Evolutionary conservation across 1,140 invertebrate species (phyloP).

Genomic region (Acromyrmex heyeri): DNA sequence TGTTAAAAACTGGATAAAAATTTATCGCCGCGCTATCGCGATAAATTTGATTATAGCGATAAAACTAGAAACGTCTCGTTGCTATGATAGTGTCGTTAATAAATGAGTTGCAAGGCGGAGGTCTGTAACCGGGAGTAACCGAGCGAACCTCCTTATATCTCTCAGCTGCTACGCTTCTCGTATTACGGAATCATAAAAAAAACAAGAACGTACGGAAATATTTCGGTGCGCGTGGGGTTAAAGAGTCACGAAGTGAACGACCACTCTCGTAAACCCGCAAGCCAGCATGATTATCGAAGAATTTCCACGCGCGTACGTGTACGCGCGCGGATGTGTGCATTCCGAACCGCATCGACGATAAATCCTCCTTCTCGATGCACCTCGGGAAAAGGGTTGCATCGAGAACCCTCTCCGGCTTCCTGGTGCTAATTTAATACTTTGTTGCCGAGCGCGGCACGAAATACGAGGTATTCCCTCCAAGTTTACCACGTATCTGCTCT

Average conservation of each 20-base stretch:
- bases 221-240: constrained; percentile 49
- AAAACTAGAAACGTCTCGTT: constrained; percentile 20
- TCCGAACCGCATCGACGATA: constrained; percentile 53
- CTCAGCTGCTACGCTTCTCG: constrained; percentile 15
- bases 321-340: constrained; percentile 20
- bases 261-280: constrained; percentile 28
- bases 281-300: constrained; percentile 50
- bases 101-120: neutral
- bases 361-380: constrained; percentile 46
- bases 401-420: constrained; percentile 39
- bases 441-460: constrained; percentile 52
- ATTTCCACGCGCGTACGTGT: constrained; percentile 19
- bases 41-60: constrained; percentile 37
- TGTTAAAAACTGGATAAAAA: constrained; percentile 24
- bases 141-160: neutral
- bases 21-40: constrained; percentile 26
- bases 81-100: neutral
- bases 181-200: neutral
- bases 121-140: constrained; percentile 13
- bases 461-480: constrained; percentile 57
- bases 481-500: constrained; percentile 53
- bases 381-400: constrained; percentile 54
- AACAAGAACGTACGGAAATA: constrained; percentile 4
- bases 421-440: constrained; percentile 65
- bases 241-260: constrained; percentile 44